These are phyloP conservation scores for Akabosia matsudoensis DNA, from an alignment of 1,140 invertebrate genomes.

Conservation along the genomic window DNA sequence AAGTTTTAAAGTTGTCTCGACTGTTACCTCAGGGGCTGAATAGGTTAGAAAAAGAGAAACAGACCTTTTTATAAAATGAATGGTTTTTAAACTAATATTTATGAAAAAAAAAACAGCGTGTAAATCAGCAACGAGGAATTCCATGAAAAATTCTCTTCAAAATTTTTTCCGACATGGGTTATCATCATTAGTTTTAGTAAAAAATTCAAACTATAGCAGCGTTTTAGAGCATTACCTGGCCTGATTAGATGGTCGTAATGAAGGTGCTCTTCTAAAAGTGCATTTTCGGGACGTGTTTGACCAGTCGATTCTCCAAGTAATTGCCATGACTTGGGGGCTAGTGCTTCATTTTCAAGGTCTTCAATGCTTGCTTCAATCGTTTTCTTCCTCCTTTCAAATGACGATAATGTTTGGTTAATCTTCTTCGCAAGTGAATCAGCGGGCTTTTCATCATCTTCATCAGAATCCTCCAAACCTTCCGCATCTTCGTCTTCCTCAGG, in stretches of 20 bases:
- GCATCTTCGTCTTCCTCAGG: slow-evolving; percentile 39
- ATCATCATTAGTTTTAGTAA: slow-evolving; percentile 40
- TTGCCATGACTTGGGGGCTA: slow-evolving; percentile 87
- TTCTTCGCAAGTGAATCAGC: neutral
- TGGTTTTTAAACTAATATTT: neutral
- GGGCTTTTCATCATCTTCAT: slow-evolving; percentile 27
- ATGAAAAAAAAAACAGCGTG: neutral
- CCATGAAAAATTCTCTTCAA: slow-evolving; percentile 40
- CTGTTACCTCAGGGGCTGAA: slow-evolving; percentile 80
- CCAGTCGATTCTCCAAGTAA: slow-evolving; percentile 83
- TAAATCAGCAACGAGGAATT: slow-evolving; percentile 47
- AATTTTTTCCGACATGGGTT: slow-evolving; percentile 22
- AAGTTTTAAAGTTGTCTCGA: slow-evolving; percentile 77
- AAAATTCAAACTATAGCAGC: neutral
- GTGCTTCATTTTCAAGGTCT: slow-evolving; percentile 72
- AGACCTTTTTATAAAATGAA: neutral
- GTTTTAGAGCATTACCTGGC: slow-evolving; percentile 62
- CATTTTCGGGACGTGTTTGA: slow-evolving; percentile 78
- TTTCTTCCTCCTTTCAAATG: slow-evolving; percentile 49
- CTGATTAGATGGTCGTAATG: slow-evolving; percentile 81
- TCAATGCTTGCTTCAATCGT: slow-evolving; percentile 61
- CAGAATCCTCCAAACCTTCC: slow-evolving; percentile 41
- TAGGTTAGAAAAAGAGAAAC: neutral
- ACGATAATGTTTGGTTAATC: slow-evolving; percentile 31
- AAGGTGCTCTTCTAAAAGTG: slow-evolving; percentile 83